Base-by-base conservation (phyloP, 2,113 vertebrate species). In the Ictalurus punctatus region DNA sequence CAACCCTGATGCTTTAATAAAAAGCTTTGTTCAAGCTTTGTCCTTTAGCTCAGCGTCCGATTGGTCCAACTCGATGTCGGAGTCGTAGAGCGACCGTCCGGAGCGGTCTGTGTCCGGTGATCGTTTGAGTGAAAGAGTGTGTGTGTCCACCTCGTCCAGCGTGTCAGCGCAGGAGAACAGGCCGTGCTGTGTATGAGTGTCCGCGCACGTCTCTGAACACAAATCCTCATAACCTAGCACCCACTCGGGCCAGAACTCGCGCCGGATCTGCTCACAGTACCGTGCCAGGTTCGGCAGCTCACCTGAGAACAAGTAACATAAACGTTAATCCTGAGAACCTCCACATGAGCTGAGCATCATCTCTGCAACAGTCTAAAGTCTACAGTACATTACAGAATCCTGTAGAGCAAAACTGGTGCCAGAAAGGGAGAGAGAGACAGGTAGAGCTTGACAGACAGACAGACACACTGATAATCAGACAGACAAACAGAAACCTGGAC, bases 231-330 rank as follows among this genome's bases (percentile, higher is more conserved):
- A 96, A 19, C 97, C 97, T 0, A 97, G 96, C 30, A 97, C 97
- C 98, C 98, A 99, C 92, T 99, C 98, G 0, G 98, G 98, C 98
- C 98, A 99, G 93, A 99, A 99, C 95, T 94, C 97, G 92, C 97
- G 96, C 88, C 98, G 94, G 94, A 99, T 99, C 90, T 98, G 96
- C 94, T 99, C 98, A 67, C 98, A 99, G 94, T 99, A 99, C 97
- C 98, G 98, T 89, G 97, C 97, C 30, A 99, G 95, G 91, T 99
- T 99, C 93, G 98, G 97, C 69, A 99, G 95, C 92, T 99, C 98
- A 89, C 97, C 98, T 99, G 95, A 12, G 84, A 89, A 87, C 59
- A 89, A 30, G 84, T 34, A 80, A 80, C 27, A 88, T 56, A 61
- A 59, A 12, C 8, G 0, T 56, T 56, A 40, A 1, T 40, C 44